Conservation (phyloP, 1,140 invertebrate genomes). For the Zaprionus nigranus region DNA sequence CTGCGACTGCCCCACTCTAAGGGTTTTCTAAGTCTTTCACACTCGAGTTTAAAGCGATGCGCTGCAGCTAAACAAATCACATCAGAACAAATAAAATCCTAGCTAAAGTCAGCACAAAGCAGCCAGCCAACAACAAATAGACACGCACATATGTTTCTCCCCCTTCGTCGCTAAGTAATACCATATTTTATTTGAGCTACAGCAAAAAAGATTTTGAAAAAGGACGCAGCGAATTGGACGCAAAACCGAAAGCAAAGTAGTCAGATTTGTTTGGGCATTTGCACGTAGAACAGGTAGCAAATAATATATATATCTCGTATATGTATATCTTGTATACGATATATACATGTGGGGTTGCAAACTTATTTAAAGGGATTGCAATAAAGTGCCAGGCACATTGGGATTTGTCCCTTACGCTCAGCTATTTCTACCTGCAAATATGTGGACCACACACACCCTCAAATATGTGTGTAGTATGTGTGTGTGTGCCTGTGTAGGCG, state of each 20-base stretch:
- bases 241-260: conserved; percentile 21
- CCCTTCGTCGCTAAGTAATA: conserved; percentile 73
- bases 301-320: conserved; percentile 27
- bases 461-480: background rate
- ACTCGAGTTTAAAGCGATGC: conserved; percentile 71
- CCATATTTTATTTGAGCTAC: conserved; percentile 76
- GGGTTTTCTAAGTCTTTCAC: conserved; percentile 43
- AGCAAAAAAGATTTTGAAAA: conserved; percentile 32
- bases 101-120: conserved; percentile 64
- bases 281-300: conserved; percentile 55
- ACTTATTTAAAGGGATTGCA: conserved; percentile 82
- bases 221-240: conserved; percentile 25
- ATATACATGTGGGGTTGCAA: conserved; percentile 28
- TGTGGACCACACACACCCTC: conserved; percentile 44
- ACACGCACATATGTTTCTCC: conserved; percentile 41
- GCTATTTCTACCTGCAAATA: conserved; percentile 73
- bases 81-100: conserved; percentile 77
- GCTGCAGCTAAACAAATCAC: conserved; percentile 73
- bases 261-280: conserved; percentile 74
- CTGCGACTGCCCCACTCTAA: background rate
- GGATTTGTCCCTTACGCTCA: conserved; percentile 71
- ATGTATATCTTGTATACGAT: conserved; percentile 8
- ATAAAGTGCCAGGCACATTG: conserved; percentile 81
- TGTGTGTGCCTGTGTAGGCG: conserved; percentile 5
- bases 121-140: conserved; percentile 64